These are phyloP conservation scores for Rhea pennata DNA, from an alignment of 2,113 vertebrate species.

Conservation along the genomic window DNA sequence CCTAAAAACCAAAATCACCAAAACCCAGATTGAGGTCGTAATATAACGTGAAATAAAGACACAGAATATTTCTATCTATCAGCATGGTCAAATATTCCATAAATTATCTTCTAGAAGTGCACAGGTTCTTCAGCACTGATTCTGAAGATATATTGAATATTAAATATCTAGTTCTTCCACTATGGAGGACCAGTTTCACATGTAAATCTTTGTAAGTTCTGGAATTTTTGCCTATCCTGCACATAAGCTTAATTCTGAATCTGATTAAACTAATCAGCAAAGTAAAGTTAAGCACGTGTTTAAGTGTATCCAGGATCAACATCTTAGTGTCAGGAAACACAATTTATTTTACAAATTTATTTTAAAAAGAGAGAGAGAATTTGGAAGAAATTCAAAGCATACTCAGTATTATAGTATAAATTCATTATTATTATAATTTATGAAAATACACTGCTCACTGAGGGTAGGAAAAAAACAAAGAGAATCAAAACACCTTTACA, in stretches of 20 bases:
- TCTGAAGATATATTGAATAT: background rate
- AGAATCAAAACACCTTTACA: background rate
- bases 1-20: background rate
- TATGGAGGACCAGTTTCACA: background rate
- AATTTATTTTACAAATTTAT: background rate
- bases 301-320: background rate
- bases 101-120: background rate
- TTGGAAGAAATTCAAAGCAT: background rate
- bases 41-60: background rate
- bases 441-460: background rate
- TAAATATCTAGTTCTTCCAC: background rate
- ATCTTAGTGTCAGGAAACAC: background rate
- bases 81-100: background rate
- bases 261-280: background rate
- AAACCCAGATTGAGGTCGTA: background rate
- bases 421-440: background rate
- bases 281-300: background rate
- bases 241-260: background rate
- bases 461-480: background rate
- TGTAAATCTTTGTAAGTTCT: background rate
- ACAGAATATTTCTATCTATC: background rate
- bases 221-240: background rate
- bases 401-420: background rate
- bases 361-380: background rate
- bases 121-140: background rate